These are phyloP conservation scores for Fregata magnificens DNA, from an alignment of 2,113 vertebrate genomes.

Conservation along the genomic window DNA sequence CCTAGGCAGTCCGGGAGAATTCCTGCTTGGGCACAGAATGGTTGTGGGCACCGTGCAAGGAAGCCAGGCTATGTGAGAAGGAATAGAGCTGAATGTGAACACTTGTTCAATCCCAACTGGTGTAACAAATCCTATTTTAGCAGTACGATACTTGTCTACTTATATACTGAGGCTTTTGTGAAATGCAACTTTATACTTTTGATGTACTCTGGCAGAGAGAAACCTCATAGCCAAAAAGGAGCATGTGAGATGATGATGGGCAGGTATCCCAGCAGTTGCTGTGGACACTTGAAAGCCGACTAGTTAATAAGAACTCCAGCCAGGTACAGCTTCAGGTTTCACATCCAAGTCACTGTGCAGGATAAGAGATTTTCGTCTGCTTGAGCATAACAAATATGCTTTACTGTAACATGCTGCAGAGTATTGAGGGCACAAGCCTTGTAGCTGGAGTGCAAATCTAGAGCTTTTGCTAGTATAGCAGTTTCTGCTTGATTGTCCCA, in stretches of 20 bases:
- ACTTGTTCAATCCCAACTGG: not conserved
- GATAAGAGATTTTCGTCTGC: not conserved
- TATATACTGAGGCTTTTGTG: not conserved
- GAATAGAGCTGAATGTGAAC: not conserved
- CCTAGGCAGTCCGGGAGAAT: not conserved
- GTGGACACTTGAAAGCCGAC: not conserved
- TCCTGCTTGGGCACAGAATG: not conserved
- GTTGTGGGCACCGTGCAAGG: not conserved
- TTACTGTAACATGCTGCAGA: not conserved
- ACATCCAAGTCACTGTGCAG: not conserved
- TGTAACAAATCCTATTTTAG: not conserved
- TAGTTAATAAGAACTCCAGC: not conserved
- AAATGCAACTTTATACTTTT: not conserved
- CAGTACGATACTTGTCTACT: not conserved
- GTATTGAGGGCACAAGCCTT: not conserved
- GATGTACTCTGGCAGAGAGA: not conserved
- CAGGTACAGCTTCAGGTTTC: not conserved
- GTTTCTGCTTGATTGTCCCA: not conserved
- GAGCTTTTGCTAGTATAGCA: not conserved
- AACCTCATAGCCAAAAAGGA: not conserved
- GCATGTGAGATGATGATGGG: not conserved
- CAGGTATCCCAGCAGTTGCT: not conserved
- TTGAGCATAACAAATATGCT: not conserved
- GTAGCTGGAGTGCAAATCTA: not conserved
- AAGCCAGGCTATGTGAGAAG: not conserved